These are phyloP conservation scores for Entomobrya proxima DNA, from an alignment of 2,888 invertebrate genomes.

Conservation along the genomic window DNA sequence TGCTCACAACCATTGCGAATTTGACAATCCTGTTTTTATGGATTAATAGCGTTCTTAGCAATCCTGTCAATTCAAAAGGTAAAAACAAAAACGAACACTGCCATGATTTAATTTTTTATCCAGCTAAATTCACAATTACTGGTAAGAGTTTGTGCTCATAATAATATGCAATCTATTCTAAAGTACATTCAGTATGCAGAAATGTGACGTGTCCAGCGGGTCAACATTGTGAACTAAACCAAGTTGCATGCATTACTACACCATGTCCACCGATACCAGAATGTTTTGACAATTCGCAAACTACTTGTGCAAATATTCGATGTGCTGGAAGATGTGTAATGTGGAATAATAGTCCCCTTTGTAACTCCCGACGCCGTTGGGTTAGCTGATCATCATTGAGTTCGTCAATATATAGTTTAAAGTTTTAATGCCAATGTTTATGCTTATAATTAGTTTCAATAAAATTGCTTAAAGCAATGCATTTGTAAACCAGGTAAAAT, in stretches of 20 bases:
- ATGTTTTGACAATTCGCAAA: neutral
- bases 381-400: neutral
- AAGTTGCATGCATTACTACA: slow-evolving; percentile 19
- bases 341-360: neutral
- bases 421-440: too few species aligned
- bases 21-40: neutral
- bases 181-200: neutral
- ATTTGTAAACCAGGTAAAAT: too few species aligned
- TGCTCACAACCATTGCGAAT: neutral
- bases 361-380: neutral
- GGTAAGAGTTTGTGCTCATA: too few species aligned
- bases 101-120: too few species aligned
- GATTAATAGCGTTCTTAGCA: neutral
- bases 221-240: neutral
- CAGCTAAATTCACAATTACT: too few species aligned
- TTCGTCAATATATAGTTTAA: too few species aligned
- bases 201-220: neutral
- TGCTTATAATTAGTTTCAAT: too few species aligned
- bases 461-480: too few species aligned
- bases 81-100: too few species aligned
- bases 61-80: neutral
- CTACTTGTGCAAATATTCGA: neutral
- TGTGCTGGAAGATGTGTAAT: neutral
- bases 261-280: slow-evolving; percentile 35
- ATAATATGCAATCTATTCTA: too few species aligned